Percentiles rank a stretch among this genome's conserved stretches.
Conservation (phyloP, 2,797 vertebrate species). For the Crocidura indochinensis region DNA sequence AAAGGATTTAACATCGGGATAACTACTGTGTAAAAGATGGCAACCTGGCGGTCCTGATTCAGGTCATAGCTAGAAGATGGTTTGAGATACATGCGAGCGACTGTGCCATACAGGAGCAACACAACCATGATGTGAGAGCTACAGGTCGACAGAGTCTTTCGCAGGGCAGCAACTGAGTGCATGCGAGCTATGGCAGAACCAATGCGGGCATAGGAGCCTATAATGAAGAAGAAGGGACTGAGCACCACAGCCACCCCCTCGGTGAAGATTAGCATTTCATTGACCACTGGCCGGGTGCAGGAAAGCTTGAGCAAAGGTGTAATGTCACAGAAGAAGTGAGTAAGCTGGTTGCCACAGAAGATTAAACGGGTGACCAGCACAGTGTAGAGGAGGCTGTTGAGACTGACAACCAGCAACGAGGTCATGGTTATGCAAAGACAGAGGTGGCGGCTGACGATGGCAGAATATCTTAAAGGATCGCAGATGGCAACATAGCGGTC, state of each 20-base stretch:
- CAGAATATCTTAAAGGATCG: constrained; percentile 78
- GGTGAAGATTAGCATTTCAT: constrained; percentile 82
- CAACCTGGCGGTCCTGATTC: constrained; percentile 76
- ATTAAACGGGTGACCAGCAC: constrained; percentile 74
- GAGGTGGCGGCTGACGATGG: constrained; percentile 73
- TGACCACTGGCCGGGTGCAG: constrained; percentile 77
- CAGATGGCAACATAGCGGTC: constrained; percentile 83
- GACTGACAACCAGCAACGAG: constrained; percentile 79
- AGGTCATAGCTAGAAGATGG: constrained; percentile 79
- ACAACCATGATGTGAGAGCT: constrained; percentile 82
- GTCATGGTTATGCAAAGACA: constrained; percentile 75
- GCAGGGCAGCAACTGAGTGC: constrained; percentile 68
- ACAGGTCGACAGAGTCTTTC: constrained; percentile 84
- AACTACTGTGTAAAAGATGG: constrained; percentile 84
- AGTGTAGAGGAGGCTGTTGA: constrained; percentile 82
- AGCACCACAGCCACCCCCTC: constrained; percentile 82
- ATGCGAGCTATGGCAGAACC: constrained; percentile 52
- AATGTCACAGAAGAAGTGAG: constrained; percentile 87
- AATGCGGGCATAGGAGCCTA: constrained; percentile 78
- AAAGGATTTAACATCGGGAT: constrained; percentile 83
- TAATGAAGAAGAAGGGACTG: constrained; percentile 84
- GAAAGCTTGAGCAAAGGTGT: constrained; percentile 84
- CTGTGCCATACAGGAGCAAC: constrained; percentile 81
- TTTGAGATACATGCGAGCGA: constrained; percentile 77
- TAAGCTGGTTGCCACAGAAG: constrained; percentile 82